Percentiles rank a stretch among this genome's conserved stretches.
phyloP scores from a whole-genome alignment of 35 echinoderm and acorn worm genomes.

The Lytechinus variegatus region DNA sequence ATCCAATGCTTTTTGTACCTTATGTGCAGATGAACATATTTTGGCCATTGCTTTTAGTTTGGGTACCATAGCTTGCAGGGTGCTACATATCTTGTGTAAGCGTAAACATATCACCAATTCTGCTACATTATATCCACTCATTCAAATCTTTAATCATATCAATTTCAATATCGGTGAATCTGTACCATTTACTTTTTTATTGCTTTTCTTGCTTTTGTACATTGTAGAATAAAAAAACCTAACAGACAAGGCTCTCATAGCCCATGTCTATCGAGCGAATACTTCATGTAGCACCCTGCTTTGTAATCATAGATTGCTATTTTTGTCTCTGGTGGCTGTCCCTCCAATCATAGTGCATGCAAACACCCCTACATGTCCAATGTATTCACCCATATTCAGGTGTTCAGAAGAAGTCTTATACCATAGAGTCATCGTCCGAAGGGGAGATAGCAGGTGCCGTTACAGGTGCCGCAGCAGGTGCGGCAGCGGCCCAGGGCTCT shows the following conservation, averaged over 20 bases:
- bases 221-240: not conserved
- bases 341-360: slow-evolving; percentile 38
- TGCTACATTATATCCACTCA: not conserved
- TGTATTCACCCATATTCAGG: slow-evolving; percentile 47
- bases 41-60: not conserved
- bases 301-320: not conserved
- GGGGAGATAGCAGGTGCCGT: not conserved
- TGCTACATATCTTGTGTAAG: not conserved
- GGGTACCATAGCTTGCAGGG: not conserved
- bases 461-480: not conserved
- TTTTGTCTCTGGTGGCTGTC: slow-evolving; percentile 1
- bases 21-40: not conserved
- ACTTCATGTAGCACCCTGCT: not conserved
- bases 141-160: not conserved
- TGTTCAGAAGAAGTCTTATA: slow-evolving; percentile 57
- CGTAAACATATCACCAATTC: not conserved
- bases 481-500: not conserved
- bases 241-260: not conserved
- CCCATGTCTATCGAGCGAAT: not conserved
- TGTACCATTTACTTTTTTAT: not conserved
- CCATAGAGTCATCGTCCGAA: slow-evolving; percentile 44
- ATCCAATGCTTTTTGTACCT: not conserved
- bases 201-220: not conserved
- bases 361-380: slow-evolving; percentile 43
- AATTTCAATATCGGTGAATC: not conserved